Evolutionary conservation across 1,140 invertebrate genomes (phyloP), one percentile per base, ranked within the genome.

Genomic region (Calliphora vicina): DNA sequence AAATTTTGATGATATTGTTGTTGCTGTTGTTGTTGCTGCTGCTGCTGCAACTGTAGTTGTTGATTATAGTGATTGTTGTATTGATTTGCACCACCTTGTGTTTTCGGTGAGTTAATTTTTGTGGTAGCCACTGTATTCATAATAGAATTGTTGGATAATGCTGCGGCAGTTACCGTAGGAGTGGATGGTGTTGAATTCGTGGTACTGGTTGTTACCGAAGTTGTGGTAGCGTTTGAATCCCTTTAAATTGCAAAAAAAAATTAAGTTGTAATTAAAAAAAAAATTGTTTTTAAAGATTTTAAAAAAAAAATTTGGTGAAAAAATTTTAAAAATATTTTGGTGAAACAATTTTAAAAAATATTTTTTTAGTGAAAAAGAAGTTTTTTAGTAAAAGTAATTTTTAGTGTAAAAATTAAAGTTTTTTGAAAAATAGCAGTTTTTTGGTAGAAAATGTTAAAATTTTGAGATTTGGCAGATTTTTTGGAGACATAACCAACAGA

Each of bases 1-100:
- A 35, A 72, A 25, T 83, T 45, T 35, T 82, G 81, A n/a, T 81
- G 50, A 61, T 45, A 45, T 23, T 27, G 82, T 29, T 78, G 57
- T 12, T 27, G 82, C 20, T 78, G 57, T 12, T 83, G 78, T 71
- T 71, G 82, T 50, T 73, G 82, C 35, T 74, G 81, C 35, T 73
- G 82, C 27, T 82, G 80, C 25, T 82, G 81, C 9, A 50, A 23
- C 57, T 71, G 81, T 42, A 45, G 71, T 27, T 76, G 50, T 8
- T 83, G 76, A 23, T 81, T 73, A 27, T 82, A 83, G 29, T 82
- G 78, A 72, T 82, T 84, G 73, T 82, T 82, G 9, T 82, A 84
- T 27, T 72, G 35, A 35, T 43, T 82, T 67, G 13, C 43, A 78
- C 29, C 57, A 71, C 82, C 45, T 80, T 73, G 4, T 71, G 13